Conservation (phyloP, 2,797 vertebrate species). For the Chaenodraco wilsoni region DNA sequence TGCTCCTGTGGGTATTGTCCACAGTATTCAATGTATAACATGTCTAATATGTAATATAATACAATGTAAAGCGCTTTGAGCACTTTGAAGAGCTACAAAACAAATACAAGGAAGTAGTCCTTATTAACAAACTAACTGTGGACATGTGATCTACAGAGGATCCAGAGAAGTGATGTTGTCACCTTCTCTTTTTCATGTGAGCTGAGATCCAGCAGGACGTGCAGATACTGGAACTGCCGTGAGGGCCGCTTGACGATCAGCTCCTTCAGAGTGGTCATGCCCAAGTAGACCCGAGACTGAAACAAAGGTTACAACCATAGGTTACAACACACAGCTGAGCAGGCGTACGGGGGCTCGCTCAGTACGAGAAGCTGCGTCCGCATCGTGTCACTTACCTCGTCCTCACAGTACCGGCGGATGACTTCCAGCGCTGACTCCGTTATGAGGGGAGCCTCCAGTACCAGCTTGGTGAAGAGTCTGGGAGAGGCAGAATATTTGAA, state of each 20-base stretch:
- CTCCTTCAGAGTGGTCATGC: slow-evolving; percentile 94
- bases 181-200: slow-evolving; percentile 97
- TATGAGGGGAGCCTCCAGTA: slow-evolving; percentile 93
- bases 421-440: slow-evolving; percentile 93
- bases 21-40: too few species aligned
- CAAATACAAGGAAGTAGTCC: too few species aligned
- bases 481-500: not conserved
- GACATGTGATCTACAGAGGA: not conserved
- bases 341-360: accelerated
- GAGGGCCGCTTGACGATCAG: slow-evolving; percentile 93
- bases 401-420: slow-evolving; percentile 96
- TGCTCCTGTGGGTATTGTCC: too few species aligned
- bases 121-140: not conserved
- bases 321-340: not conserved
- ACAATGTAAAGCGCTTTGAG: too few species aligned
- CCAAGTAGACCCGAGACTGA: slow-evolving; percentile 93
- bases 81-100: too few species aligned
- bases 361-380: not conserved
- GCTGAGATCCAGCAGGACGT: slow-evolving; percentile 94
- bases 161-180: not conserved
- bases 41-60: too few species aligned
- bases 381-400: slow-evolving; percentile 85
- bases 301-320: not conserved
- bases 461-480: slow-evolving; percentile 95
- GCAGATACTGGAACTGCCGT: slow-evolving; percentile 94